Conservation (phyloP, 1,140 invertebrate species). For the Cydia amplana region DNA sequence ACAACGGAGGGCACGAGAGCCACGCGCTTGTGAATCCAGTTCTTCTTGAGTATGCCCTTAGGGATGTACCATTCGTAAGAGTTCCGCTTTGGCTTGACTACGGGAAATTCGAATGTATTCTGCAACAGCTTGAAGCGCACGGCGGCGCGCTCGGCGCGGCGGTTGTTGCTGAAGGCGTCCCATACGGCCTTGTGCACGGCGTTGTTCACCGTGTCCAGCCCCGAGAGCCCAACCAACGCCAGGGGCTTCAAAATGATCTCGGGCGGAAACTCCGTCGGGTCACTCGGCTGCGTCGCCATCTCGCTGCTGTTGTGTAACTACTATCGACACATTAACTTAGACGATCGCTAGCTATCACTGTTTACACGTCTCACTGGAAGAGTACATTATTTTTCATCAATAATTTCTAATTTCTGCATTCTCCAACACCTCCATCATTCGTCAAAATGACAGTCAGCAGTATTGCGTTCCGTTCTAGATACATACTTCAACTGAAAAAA, state of each 20-base stretch:
- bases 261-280: conserved; percentile 84
- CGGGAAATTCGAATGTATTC: conserved; percentile 91
- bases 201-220: conserved; percentile 91
- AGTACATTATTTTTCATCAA: conserved; percentile 25
- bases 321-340: conserved; percentile 4
- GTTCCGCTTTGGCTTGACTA: conserved; percentile 93
- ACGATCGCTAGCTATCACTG: conserved; percentile 32
- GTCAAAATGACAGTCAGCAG: conserved; percentile 36
- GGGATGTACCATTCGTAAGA: conserved; percentile 98
- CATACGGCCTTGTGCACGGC: conserved; percentile 93
- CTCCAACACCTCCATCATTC: conserved; percentile 57
- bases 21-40: conserved; percentile 98
- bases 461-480: no score
- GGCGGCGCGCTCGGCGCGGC: conserved; percentile 88
- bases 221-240: conserved; percentile 91
- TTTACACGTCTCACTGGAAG: conserved; percentile 36
- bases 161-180: conserved; percentile 93
- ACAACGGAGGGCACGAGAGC: conserved; percentile 94
- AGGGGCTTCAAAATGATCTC: conserved; percentile 90
- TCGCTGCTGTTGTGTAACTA: conserved; percentile 33
- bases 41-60: conserved; percentile 96
- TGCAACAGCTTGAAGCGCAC: conserved; percentile 91
- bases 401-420: conserved; percentile 42
- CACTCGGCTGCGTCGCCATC: conserved; percentile 76
- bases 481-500: background rate